Conservation (phyloP, 2,888 invertebrate genomes). For the Merodon equestris region DNA sequence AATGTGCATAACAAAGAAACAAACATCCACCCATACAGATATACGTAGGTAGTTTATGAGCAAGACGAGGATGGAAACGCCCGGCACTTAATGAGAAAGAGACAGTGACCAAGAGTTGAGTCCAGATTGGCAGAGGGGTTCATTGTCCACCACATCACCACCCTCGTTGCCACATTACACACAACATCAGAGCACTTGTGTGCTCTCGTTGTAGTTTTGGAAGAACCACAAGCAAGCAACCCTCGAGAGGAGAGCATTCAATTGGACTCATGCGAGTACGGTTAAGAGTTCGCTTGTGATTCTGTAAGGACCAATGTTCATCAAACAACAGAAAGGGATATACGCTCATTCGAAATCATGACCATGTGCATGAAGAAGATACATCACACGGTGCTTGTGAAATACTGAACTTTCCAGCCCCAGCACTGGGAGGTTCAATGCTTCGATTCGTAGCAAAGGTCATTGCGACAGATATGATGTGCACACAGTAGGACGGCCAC, state of each 20-base stretch:
- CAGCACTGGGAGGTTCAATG: slow-evolving; percentile 51
- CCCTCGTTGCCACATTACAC: no score
- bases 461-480: slow-evolving; percentile 46
- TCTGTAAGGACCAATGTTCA: slow-evolving; percentile 10
- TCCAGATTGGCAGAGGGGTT: slow-evolving; percentile 12
- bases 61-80: not conserved
- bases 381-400: no score
- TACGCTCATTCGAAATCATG: no score
- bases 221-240: not conserved
- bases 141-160: slow-evolving; percentile 27
- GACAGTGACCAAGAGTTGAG: slow-evolving; percentile 26
- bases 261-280: slow-evolving; percentile 24
- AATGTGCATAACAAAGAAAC: slow-evolving; percentile 12
- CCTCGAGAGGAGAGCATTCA: slow-evolving; percentile 29
- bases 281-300: slow-evolving; percentile 37
- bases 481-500: not conserved
- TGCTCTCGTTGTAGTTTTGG: slow-evolving; percentile 1
- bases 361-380: no score
- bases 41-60: no score
- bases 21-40: not conserved
- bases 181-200: no score
- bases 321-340: not conserved
- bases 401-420: slow-evolving; percentile 4
- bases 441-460: slow-evolving; percentile 45
- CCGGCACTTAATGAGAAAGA: slow-evolving; percentile 37